Evolutionary conservation across 2,888 invertebrate genomes (phyloP).

Genomic region (Kuschelorhynchus macadamiae): DNA sequence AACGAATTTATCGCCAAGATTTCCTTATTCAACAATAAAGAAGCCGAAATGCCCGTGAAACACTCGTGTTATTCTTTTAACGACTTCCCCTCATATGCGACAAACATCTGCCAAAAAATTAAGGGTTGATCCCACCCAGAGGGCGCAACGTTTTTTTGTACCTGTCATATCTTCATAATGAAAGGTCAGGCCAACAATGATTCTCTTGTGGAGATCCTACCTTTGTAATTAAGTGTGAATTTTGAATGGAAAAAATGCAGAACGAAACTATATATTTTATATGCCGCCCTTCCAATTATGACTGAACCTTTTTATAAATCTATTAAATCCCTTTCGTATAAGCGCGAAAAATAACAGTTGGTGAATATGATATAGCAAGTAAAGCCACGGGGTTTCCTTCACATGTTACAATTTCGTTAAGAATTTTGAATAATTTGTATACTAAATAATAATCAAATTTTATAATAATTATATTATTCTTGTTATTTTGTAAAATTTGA

Average conservation of each 20-base stretch:
- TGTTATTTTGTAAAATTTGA: no score
- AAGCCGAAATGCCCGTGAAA: conserved; percentile 41
- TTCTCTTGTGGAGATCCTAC: conserved; percentile 33
- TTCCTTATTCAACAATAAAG: conserved; percentile 17
- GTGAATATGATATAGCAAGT: conserved; percentile 33
- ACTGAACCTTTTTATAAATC: conserved; percentile 20
- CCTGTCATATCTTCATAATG: conserved; percentile 48
- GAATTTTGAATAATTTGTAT: no score
- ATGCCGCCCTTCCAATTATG: conserved; percentile 36
- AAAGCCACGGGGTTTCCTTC: conserved; percentile 1
- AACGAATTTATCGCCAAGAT: conserved; percentile 18
- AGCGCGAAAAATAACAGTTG: conserved; percentile 38
- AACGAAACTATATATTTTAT: conserved; percentile 36
- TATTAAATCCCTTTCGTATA: conserved; percentile 24
- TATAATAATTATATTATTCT: no score
- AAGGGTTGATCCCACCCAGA: conserved; percentile 37
- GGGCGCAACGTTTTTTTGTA: conserved; percentile 42
- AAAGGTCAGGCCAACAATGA: conserved; percentile 37
- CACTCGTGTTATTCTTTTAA: conserved; percentile 37
- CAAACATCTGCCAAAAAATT: conserved; percentile 46
- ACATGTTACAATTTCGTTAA: background rate
- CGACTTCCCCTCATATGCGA: conserved; percentile 24
- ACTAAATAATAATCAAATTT: no score
- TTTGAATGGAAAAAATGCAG: conserved; percentile 33
- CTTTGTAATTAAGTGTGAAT: conserved; percentile 45